These are phyloP conservation scores for Limulus polyphemus DNA, from an alignment of 2,888 invertebrate genomes.

Conservation along the genomic window DNA sequence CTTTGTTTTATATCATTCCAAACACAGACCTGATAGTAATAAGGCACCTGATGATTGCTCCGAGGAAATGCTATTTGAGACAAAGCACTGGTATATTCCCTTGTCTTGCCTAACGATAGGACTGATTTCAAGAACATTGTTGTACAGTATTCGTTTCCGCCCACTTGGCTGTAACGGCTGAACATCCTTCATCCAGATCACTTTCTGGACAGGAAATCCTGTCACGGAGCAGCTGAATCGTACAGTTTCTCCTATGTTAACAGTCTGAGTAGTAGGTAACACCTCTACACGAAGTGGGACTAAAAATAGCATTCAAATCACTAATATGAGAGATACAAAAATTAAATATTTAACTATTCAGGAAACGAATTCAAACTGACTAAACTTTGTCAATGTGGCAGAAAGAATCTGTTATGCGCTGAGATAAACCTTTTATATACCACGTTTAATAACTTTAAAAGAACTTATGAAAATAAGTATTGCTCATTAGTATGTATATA, in stretches of 20 bases:
- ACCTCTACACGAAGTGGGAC: background rate
- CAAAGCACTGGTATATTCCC: conserved; percentile 94
- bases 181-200: background rate
- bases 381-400: no score
- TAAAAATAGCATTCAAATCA: background rate
- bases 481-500: no score
- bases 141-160: background rate
- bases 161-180: background rate
- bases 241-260: background rate
- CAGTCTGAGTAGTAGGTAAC: background rate
- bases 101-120: conserved; percentile 85
- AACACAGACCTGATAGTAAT: no score
- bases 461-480: no score
- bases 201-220: background rate
- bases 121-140: conserved; percentile 58
- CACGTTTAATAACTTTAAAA: no score
- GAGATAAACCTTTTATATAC: no score
- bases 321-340: no score
- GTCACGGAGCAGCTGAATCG: background rate
- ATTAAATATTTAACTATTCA: no score
- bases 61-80: conserved; percentile 33
- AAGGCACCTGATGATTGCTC: no score
- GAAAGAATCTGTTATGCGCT: no score
- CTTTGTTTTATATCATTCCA: no score
- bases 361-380: no score